Base-by-base conservation (phyloP, 2,797 vertebrate genomes). In the Podargus strigoides region DNA sequence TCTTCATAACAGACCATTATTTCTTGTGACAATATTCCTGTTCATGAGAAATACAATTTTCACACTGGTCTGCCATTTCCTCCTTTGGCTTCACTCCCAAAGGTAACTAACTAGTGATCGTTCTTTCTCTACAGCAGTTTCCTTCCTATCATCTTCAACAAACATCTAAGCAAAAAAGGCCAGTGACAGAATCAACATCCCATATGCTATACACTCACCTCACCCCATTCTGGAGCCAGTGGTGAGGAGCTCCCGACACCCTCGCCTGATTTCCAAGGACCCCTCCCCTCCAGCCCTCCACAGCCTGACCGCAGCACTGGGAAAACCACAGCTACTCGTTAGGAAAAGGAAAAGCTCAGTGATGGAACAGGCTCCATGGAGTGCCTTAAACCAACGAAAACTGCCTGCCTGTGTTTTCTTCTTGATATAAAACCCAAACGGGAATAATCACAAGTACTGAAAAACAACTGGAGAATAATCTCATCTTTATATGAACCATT, bases 71-170 rank as follows among this genome's bases (percentile, higher is more conserved):
- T 96, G 96, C 97, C 97, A 98, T 98, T 98, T 98, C 98, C 98
- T 98, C 98, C 97, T 98, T 94, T 94, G 96, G 97, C 97, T 96
- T 98, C 97, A 97, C 94, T 98, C 97, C 97, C 97, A 97, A 98
- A 98, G 96, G 82, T 97, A 97, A 96, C 67, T 58, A 73, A 39
- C 27, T 27, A 50, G 49, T 0, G 0, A 79, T 58, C 0, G 0
- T n/a, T 87, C 74, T 41, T 91, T 85, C 77, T 39, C 56, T 67
- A 52, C 23, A 73, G 62, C 58, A 86, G 49, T 27, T 85, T 91
- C 80, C 68, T 80, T 69, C 52, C 80, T 58, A 58, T 70, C 44
- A 56, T 56, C 59, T 76, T 90, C 76, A 73, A 50, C 53, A 87
- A 64, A 41, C 10, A 84, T 14, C 49, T 59, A 72, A 37, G 58